A percentile compares a stretch with the other conserved stretches of the same genome.
phyloP scores from a whole-genome alignment of 2,113 vertebrate genomes.

The Larimichthys crocea region DNA sequence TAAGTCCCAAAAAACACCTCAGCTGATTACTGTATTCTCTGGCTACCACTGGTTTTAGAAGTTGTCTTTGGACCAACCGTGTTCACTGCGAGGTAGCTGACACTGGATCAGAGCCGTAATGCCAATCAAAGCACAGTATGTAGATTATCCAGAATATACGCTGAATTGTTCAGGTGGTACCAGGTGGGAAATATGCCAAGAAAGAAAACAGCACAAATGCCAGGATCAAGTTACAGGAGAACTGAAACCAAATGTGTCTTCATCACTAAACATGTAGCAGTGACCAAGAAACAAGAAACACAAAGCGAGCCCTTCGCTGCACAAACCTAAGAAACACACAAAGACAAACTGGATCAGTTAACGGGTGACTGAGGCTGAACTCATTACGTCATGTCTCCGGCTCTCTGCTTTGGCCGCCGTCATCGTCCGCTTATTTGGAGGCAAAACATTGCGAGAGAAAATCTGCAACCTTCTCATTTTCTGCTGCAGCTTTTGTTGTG shows the following conservation, averaged over 20 bases:
- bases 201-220: not conserved
- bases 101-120: no score
- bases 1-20: no score
- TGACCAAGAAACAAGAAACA: not conserved
- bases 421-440: slow-evolving; percentile 4
- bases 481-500: slow-evolving; percentile 23
- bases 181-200: not conserved
- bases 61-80: no score
- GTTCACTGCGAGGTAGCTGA: no score
- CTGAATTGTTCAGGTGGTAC: not conserved
- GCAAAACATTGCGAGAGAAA: slow-evolving; percentile 24
- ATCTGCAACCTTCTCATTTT: not conserved
- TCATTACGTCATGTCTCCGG: slow-evolving; percentile 25
- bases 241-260: slow-evolving; percentile 8
- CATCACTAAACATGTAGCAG: slow-evolving; percentile 3
- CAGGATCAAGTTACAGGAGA: not conserved
- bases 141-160: not conserved
- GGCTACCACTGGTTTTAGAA: no score
- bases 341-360: slow-evolving; percentile 7
- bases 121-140: no score
- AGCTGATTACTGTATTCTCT: no score
- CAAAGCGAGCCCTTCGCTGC: not conserved
- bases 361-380: slow-evolving; percentile 10
- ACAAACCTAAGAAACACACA: slow-evolving; percentile 8
- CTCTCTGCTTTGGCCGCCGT: slow-evolving; percentile 18